Evolutionary conservation across 2,888 invertebrate species (phyloP).

Genomic region (Caenorhabditis panamensis): DNA sequence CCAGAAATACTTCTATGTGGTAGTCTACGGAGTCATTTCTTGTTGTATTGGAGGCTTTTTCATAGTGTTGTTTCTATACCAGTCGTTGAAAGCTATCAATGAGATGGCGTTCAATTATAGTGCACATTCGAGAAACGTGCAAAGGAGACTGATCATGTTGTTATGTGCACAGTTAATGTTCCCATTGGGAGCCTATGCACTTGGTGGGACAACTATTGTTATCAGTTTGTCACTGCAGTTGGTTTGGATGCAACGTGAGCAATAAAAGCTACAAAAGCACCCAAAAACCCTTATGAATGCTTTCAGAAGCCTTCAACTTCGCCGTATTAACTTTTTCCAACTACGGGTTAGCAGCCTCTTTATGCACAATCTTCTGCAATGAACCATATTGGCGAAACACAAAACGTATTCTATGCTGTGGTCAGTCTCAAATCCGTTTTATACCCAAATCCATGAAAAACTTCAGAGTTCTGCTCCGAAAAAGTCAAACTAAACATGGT

Average conservation of each 20-base stretch:
- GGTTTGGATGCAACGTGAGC: conserved; percentile 41
- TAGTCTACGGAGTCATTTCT: conserved; percentile 32
- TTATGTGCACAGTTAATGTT: conserved; percentile 42
- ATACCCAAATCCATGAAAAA: not conserved
- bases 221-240: conserved; percentile 35
- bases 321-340: conserved; percentile 41
- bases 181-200: conserved; percentile 34
- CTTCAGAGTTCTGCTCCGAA: conserved; percentile 31
- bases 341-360: conserved; percentile 37
- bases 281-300: not conserved
- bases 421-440: not conserved
- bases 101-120: conserved; percentile 36
- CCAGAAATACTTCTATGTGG: conserved; percentile 27
- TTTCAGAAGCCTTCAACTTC: conserved; percentile 44
- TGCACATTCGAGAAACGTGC: conserved; percentile 25
- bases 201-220: conserved; percentile 43
- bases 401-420: conserved; percentile 26
- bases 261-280: conserved; percentile 28
- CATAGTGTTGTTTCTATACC: conserved; percentile 31
- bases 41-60: conserved; percentile 28
- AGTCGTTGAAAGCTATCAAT: conserved; percentile 36
- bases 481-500: not conserved
- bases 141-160: conserved; percentile 25
- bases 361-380: conserved; percentile 39
- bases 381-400: conserved; percentile 48